Percentiles rank a stretch among this genome's conserved stretches.
Evolutionary conservation across 2,888 invertebrate species (phyloP).

Genomic region (Tricholauxania praeusta): DNA sequence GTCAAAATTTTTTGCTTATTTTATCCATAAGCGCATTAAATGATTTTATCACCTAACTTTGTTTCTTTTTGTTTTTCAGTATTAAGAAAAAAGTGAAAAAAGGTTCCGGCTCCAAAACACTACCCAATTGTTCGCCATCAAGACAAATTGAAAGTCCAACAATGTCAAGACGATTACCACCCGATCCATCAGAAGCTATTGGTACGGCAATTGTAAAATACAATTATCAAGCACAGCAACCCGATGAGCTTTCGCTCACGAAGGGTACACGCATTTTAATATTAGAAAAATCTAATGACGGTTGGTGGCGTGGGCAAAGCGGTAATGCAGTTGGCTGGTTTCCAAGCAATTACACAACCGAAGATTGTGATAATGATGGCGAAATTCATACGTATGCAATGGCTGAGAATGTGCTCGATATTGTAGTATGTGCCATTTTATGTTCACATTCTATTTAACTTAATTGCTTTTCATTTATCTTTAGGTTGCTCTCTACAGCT

Average conservation of each 20-base stretch:
- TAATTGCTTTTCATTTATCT: conserved; percentile 23
- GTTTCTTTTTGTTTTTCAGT: conserved; percentile 65
- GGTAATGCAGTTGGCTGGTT: conserved; percentile 82
- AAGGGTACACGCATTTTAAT: conserved; percentile 96
- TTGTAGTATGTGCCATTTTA: conserved; percentile 74
- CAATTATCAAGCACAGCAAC: conserved; percentile 94
- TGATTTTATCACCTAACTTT: not conserved
- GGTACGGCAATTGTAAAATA: conserved; percentile 94
- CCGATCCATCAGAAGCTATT: conserved; percentile 89
- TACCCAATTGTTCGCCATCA: conserved; percentile 88
- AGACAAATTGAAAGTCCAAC: conserved; percentile 83
- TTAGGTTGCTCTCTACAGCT: conserved; percentile 90
- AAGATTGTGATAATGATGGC: conserved; percentile 88
- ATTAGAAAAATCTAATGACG: conserved; percentile 97
- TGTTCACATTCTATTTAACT: not conserved
- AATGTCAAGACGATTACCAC: conserved; percentile 78
- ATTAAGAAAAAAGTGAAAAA: conserved; percentile 90
- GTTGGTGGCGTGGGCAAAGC: conserved; percentile 98
- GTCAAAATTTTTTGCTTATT: no score
- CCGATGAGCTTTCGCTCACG: conserved; percentile 93
- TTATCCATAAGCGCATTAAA: no score
- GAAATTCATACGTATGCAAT: conserved; percentile 92
- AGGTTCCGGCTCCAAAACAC: conserved; percentile 85
- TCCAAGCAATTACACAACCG: conserved; percentile 98
- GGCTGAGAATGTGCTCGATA: conserved; percentile 95